Percentiles rank a stretch among this genome's conserved stretches.
Evolutionary conservation across 2,113 vertebrate genomes (phyloP).

Genomic region (Dipodomys spectabilis): DNA sequence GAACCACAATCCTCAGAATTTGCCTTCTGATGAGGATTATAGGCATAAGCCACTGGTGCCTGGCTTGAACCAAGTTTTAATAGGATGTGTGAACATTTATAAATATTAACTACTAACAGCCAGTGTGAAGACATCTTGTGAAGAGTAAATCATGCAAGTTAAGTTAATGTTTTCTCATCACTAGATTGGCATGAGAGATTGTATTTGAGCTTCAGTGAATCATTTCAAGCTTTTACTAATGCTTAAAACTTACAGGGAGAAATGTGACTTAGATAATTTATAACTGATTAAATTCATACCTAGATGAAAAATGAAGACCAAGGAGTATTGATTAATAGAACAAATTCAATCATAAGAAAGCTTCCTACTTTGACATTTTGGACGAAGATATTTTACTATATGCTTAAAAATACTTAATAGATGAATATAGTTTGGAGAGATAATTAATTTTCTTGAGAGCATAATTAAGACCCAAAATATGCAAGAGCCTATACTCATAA

Average conservation of each 20-base stretch:
- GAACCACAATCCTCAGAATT: too few relatives aligned
- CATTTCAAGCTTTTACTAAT: constrained; percentile 11
- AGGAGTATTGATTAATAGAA: background rate
- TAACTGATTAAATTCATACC: background rate
- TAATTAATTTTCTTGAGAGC: background rate
- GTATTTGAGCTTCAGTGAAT: background rate
- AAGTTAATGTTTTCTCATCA: constrained; percentile 12
- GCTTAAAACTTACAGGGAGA: background rate
- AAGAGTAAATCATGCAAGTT: background rate
- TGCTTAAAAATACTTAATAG: background rate
- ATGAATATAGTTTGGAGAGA: constrained; percentile 30
- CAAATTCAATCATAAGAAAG: constrained; percentile 33
- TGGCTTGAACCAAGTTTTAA: background rate
- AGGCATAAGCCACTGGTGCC: too few relatives aligned
- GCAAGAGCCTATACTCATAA: background rate
- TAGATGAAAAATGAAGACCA: constrained; percentile 22
- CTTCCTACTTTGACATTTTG: background rate
- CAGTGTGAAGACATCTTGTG: background rate
- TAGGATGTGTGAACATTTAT: background rate
- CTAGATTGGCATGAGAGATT: background rate
- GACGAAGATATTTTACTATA: background rate
- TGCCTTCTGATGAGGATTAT: too few relatives aligned
- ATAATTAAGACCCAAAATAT: constrained; percentile 20
- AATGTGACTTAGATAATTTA: constrained; percentile 1
- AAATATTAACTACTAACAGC: background rate